These are phyloP conservation scores for Pempheris klunzingeri DNA, from an alignment of 2,797 vertebrate genomes.

Conservation along the genomic window DNA sequence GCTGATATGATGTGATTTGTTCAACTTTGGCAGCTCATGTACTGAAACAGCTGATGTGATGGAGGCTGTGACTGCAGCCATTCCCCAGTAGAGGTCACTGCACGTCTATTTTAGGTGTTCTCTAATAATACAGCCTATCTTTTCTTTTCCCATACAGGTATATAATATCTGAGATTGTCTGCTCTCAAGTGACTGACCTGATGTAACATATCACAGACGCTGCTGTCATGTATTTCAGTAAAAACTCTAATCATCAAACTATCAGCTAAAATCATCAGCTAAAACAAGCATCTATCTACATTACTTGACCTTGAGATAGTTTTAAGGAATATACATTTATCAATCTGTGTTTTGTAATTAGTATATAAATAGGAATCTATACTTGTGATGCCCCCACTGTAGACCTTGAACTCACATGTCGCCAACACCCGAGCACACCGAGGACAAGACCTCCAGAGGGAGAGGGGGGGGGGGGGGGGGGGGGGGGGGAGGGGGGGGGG, in stretches of 20 bases:
- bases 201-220: neutral
- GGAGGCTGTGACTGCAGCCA: neutral
- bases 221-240: neutral
- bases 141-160: neutral
- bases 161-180: neutral
- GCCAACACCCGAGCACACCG: neutral
- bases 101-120: neutral
- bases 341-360: neutral
- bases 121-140: rapidly evolving
- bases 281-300: too few species aligned
- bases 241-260: neutral
- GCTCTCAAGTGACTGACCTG: neutral
- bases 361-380: neutral
- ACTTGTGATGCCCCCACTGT: too few species aligned
- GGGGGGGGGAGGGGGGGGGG: too few species aligned
- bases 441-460: neutral
- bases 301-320: too few species aligned
- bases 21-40: too few species aligned
- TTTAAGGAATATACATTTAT: neutral
- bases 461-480: too few species aligned
- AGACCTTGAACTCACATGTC: neutral
- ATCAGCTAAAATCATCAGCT: too few species aligned
- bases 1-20: neutral
- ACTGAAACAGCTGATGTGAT: too few species aligned
- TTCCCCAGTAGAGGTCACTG: constrained; percentile 41